Conservation (phyloP, 2,797 vertebrate species). For the Botia almorhae region DNA sequence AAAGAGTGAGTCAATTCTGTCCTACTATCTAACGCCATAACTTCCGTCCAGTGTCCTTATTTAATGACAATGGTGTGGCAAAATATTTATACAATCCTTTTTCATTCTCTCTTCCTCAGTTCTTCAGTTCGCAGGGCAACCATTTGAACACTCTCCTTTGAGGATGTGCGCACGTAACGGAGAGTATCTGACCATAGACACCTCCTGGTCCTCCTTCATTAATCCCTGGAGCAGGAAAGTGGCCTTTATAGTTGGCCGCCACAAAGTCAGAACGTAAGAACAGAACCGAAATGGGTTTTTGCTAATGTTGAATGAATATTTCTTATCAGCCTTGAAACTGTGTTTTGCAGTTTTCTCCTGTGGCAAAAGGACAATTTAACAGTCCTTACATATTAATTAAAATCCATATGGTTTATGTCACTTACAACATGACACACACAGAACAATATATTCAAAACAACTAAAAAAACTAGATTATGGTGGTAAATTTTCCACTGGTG, state of each 20-base stretch:
- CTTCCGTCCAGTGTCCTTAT: no score
- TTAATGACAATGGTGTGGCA: background rate
- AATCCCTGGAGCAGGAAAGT: slow-evolving; percentile 97
- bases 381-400: no score
- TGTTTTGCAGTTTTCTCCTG: no score
- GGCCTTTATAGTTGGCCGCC: slow-evolving; percentile 89
- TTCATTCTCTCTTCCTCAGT: slow-evolving; percentile 69
- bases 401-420: no score
- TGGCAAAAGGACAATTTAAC: no score
- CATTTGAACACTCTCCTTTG: slow-evolving; percentile 86
- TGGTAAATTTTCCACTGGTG: no score
- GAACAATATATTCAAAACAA: background rate
- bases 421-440: no score
- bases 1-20: slow-evolving; percentile 80
- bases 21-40: background rate
- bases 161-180: slow-evolving; percentile 89
- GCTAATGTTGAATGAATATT: background rate
- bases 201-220: slow-evolving; percentile 93
- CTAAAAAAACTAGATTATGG: no score
- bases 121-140: slow-evolving; percentile 88
- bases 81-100: background rate
- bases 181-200: slow-evolving; percentile 92
- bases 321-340: background rate
- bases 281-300: background rate
- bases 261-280: slow-evolving; percentile 93